These are phyloP conservation scores for Oscheius sp. DNA, from an alignment of 1,140 invertebrate genomes.

Conservation along the genomic window DNA sequence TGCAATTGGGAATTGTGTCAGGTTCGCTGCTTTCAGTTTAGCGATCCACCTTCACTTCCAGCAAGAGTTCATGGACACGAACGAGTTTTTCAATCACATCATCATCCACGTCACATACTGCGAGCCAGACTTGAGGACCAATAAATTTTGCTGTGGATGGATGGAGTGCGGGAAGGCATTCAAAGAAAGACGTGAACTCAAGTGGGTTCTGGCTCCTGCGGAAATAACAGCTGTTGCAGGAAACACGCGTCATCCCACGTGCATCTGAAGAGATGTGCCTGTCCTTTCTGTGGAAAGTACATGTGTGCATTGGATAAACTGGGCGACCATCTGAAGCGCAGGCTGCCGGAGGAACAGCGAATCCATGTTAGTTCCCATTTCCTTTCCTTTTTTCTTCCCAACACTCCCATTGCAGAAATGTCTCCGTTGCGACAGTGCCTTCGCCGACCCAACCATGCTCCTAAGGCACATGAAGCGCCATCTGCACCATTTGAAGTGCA, in stretches of 20 bases:
- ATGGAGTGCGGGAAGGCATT: constrained; percentile 6
- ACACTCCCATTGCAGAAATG: too few species aligned
- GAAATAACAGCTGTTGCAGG: constrained; percentile 15
- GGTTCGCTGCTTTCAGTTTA: too few species aligned
- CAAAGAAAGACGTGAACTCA: not conserved
- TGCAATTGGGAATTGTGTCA: too few species aligned
- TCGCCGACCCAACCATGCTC: too few species aligned
- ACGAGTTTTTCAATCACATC: constrained; percentile 40
- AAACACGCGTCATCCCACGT: constrained; percentile 25
- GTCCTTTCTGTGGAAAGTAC: constrained; percentile 47
- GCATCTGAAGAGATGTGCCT: constrained; percentile 36
- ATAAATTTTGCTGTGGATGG: constrained; percentile 37
- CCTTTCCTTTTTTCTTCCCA: too few species aligned
- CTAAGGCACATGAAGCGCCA: too few species aligned
- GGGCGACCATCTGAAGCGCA: constrained; percentile 40
- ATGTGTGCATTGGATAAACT: constrained; percentile 31
- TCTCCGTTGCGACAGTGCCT: too few species aligned
- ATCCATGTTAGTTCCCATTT: too few species aligned
- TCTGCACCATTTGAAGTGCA: too few species aligned
- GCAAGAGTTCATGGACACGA: too few species aligned
- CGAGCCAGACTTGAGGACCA: not conserved
- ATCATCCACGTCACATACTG: constrained; percentile 27
- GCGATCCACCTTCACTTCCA: too few species aligned
- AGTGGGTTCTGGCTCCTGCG: constrained; percentile 1
- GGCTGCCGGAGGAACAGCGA: constrained; percentile 26